These are phyloP conservation scores for Eupeodes luniger DNA, from an alignment of 2,888 invertebrate genomes.

Conservation along the genomic window DNA sequence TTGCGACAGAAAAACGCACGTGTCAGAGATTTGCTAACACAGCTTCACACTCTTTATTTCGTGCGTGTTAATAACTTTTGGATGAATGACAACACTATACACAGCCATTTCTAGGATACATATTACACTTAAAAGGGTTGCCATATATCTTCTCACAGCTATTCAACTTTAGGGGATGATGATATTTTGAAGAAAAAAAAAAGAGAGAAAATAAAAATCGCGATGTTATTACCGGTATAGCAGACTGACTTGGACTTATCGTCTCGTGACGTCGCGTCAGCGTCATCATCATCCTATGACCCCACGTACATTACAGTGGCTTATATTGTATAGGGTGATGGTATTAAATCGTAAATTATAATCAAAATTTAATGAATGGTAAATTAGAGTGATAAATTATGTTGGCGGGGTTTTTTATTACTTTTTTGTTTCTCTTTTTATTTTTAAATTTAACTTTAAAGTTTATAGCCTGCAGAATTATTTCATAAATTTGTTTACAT, in stretches of 20 bases:
- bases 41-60: constrained; percentile 57
- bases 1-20: constrained; percentile 57
- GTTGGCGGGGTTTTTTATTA: constrained; percentile 48
- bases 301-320: background rate
- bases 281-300: background rate
- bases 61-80: constrained; percentile 64
- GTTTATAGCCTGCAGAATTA: background rate
- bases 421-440: constrained; percentile 32
- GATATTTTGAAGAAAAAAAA: constrained; percentile 16
- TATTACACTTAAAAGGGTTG: constrained; percentile 48
- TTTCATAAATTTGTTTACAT: background rate
- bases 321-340: constrained; percentile 17
- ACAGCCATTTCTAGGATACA: too few relatives aligned
- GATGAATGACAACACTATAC: constrained; percentile 55
- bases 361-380: constrained; percentile 79
- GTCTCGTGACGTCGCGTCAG: background rate
- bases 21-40: constrained; percentile 66
- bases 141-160: background rate
- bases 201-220: background rate
- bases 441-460: constrained; percentile 44
- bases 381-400: constrained; percentile 78
- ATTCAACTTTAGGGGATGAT: background rate
- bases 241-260: constrained; percentile 19
- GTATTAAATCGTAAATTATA: constrained; percentile 79
- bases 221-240: constrained; percentile 40